Evolutionary conservation across 2,113 vertebrate genomes (phyloP).

Genomic region (Archocentrus centrarchus): DNA sequence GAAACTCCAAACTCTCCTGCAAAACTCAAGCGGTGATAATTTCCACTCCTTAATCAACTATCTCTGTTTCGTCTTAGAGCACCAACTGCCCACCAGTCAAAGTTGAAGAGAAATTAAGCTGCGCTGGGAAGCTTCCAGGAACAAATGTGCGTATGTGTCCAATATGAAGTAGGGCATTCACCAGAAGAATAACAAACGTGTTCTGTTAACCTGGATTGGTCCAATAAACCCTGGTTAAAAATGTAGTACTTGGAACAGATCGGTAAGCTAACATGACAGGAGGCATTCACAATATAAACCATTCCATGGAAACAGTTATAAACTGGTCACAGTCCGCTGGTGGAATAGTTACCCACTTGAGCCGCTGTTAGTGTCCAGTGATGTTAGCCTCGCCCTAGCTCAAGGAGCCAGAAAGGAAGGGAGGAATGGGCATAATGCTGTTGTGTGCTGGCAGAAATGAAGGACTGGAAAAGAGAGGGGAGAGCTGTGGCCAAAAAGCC

Average conservation of each 20-base stretch:
- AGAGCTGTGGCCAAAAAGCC: slow-evolving; percentile 70
- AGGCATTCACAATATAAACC: slow-evolving; percentile 49
- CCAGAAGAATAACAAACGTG: slow-evolving; percentile 38
- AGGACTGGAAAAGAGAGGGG: slow-evolving; percentile 73
- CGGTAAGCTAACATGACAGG: slow-evolving; percentile 51
- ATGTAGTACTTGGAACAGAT: slow-evolving; percentile 49
- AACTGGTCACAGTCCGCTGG: slow-evolving; percentile 51
- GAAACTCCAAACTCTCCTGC: slow-evolving; percentile 14
- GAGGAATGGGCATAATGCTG: slow-evolving; percentile 74
- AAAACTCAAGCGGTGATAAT: not conserved
- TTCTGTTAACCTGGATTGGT: slow-evolving; percentile 33
- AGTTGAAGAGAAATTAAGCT: slow-evolving; percentile 18
- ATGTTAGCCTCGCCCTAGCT: slow-evolving; percentile 67
- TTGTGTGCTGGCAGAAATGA: slow-evolving; percentile 72
- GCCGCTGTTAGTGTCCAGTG: slow-evolving; percentile 69
- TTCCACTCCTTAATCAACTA: not conserved
- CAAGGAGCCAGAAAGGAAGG: slow-evolving; percentile 58
- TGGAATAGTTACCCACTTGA: slow-evolving; percentile 66
- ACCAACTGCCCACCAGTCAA: slow-evolving; percentile 10
- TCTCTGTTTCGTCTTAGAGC: slow-evolving; percentile 24
- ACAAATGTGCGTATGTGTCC: slow-evolving; percentile 37
- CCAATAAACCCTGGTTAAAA: slow-evolving; percentile 57
- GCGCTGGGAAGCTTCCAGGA: slow-evolving; percentile 46
- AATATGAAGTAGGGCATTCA: slow-evolving; percentile 47
- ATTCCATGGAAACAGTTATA: slow-evolving; percentile 59